A percentile compares a stretch with the other conserved stretches of the same genome.
Conservation (phyloP, 2,888 invertebrate species). For the Pyrgus malvae region DNA sequence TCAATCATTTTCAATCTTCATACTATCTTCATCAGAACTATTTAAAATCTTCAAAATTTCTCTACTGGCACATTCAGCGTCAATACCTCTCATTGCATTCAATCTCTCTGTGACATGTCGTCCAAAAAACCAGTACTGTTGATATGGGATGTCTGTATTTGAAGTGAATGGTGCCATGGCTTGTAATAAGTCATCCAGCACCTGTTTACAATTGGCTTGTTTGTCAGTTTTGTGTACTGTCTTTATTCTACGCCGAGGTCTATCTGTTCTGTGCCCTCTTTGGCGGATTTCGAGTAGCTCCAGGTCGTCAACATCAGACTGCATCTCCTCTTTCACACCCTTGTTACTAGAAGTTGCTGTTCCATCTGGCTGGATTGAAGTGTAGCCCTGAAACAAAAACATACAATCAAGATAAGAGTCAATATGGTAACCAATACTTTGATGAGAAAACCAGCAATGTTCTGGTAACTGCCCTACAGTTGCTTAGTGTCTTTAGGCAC, state of each 20-base stretch:
- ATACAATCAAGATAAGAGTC: no score
- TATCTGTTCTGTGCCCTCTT: constrained; percentile 53
- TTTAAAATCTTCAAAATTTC: constrained; percentile 54
- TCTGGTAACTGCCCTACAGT: no score
- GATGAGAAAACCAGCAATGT: no score
- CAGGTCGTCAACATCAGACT: constrained; percentile 44
- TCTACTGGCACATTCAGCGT: constrained; percentile 54
- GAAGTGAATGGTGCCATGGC: constrained; percentile 55
- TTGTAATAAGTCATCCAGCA: constrained; percentile 57
- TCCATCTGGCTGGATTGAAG: constrained; percentile 36
- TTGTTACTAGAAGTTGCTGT: constrained; percentile 30
- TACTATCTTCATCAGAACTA: constrained; percentile 12
- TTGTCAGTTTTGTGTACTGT: constrained; percentile 27
- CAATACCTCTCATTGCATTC: constrained; percentile 55
- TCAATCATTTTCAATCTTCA: constrained; percentile 12
- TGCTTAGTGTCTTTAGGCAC: no score
- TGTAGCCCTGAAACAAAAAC: constrained; percentile 39
- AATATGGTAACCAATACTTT: no score
- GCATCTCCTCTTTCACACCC: constrained; percentile 51
- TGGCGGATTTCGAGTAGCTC: constrained; percentile 50
- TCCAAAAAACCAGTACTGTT: constrained; percentile 64
- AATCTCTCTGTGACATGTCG: constrained; percentile 63
- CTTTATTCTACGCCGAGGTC: constrained; percentile 48
- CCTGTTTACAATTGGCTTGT: constrained; percentile 49
- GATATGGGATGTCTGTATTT: constrained; percentile 20